Evolutionary conservation across 2,797 vertebrate species (phyloP), one percentile per base, ranked within the genome.

Genomic region (Poecilia velifera): DNA sequence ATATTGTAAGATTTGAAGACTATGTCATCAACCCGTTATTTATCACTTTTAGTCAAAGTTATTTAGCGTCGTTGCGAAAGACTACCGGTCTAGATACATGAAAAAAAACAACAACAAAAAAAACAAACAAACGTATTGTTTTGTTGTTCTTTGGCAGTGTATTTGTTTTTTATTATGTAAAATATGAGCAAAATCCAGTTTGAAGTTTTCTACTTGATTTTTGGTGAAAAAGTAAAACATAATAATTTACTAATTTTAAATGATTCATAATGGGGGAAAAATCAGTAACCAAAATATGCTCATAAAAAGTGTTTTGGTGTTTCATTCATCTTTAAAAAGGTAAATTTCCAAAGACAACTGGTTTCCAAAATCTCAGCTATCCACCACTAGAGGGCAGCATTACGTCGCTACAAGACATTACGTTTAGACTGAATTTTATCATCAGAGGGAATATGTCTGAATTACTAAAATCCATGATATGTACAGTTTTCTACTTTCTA

Each of bases 381-480:
- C 14, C 73, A 76, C 87, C 90, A 91, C 84, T 74, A 90, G 89
- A 86, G 82, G 87, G 85, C 9, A 78, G 74, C 74, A 53, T 82
- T 53, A 31, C 10, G 18, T 49, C 47, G 6, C 16, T 4, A 41
- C 22, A 25, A 13, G 66, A 70, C 20, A 39, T 70, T 49, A 6
- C 9, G 22, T 22, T 43, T n/a, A 66, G 18, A 22, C 34, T 39
- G 34, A 36, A 39, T 39, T 68, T 22, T 5, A 70, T 14, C 5
- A 43, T n/a, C n/a, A n/a, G 22, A n/a, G 0, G 25, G 25, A 4
- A 2, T 39, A 25, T 66, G 10, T 45, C 12, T 45, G 41, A 43
- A 14, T 71, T 14, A 71, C 25, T 39, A 12, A n/a, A 71, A 71
- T 12, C 25, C 4, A 1, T 25, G 18, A 22, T 66, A 0, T 41